Base-by-base conservation (phyloP, 2,113 vertebrate species). In the Apaloderma vittatum region DNA sequence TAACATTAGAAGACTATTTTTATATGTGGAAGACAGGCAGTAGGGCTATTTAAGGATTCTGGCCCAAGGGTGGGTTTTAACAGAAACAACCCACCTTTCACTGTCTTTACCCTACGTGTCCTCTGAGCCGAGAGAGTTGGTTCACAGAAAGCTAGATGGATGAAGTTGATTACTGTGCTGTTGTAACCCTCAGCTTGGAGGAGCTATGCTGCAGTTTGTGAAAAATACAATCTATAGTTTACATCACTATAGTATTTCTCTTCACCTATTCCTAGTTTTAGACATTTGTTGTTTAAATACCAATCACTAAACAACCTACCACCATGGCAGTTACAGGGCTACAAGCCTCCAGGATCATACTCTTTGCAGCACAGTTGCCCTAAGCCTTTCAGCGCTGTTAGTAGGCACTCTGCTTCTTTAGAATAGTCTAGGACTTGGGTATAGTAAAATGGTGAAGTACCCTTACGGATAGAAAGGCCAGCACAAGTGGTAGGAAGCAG, bases 341-440 rank as follows among this genome's bases (percentile, higher is more conserved):
- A 0, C 30, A 4, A 10, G 23, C 9, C 24, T 9, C 36, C 40
- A 77, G 19, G 19, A 52, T 13, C 8, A 2, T 26, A 6, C 18
- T 66, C 8, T 26, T 34, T 30, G 6, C 13, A 52, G 7, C 68
- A 7, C 11, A 45, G 1, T 23, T 81, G 2, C 15, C 11, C 4
- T 4, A 7, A 52, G 20, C 8, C 8, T 70, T 61, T 46, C 55
- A 27, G n/a, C 26, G 23, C n/a, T 36, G 17, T 11, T 57, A 13
- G 18, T 54, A 22, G 65, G 51, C 23, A 30, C 8, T 55, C 13
- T 66, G 13, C 11, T 72, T 6, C 57, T 77, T 49, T 32, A 21
- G 3, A 62, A 48, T 32, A 63, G 34, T 18, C 6, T 43, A 58
- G 12, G 21, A 40, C 32, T 37, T 32, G 18, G 55, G 20, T 21